Percentiles rank a stretch among this genome's conserved stretches.
These are phyloP conservation scores for Blennius ocellaris DNA, from an alignment of 2,113 vertebrate species.

Conservation along the genomic window DNA sequence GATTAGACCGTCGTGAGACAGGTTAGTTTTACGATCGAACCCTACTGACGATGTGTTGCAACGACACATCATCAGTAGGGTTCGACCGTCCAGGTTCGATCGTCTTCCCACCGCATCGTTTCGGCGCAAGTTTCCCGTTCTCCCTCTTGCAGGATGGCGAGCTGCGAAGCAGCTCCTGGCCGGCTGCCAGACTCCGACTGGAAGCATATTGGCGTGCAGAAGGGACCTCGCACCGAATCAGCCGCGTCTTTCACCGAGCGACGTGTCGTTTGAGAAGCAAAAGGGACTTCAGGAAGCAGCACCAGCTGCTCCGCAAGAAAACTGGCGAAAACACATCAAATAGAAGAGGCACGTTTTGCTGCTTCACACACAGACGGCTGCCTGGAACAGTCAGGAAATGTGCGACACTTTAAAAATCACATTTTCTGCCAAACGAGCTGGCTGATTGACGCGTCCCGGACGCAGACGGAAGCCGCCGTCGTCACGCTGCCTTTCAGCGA, in stretches of 20 bases:
- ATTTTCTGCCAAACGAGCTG: no score
- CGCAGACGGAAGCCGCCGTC: no score
- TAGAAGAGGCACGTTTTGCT: not conserved
- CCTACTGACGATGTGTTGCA: no score
- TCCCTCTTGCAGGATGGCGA: not conserved
- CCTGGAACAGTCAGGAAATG: not conserved
- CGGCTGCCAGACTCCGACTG: not conserved
- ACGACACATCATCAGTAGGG: no score
- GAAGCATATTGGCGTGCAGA: conserved; percentile 9
- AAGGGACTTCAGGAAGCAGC: not conserved
- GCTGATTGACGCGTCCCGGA: no score
- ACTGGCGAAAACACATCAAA: not conserved
- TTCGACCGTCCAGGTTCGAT: no score
- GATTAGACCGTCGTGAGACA: no score
- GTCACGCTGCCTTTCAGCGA: no score
- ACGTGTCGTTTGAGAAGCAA: conserved; percentile 13
- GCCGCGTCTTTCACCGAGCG: not conserved
- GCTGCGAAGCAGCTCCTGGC: not conserved
- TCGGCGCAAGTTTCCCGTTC: no score
- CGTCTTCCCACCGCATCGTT: no score
- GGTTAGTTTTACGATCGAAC: no score
- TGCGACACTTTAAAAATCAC: conserved; percentile 6
- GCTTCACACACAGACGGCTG: not conserved
- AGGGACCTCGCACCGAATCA: conserved; percentile 3
- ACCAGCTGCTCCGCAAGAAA: conserved; percentile 17